These are phyloP conservation scores for Brachypalpus laphriformis DNA, from an alignment of 2,888 invertebrate species.

Conservation along the genomic window DNA sequence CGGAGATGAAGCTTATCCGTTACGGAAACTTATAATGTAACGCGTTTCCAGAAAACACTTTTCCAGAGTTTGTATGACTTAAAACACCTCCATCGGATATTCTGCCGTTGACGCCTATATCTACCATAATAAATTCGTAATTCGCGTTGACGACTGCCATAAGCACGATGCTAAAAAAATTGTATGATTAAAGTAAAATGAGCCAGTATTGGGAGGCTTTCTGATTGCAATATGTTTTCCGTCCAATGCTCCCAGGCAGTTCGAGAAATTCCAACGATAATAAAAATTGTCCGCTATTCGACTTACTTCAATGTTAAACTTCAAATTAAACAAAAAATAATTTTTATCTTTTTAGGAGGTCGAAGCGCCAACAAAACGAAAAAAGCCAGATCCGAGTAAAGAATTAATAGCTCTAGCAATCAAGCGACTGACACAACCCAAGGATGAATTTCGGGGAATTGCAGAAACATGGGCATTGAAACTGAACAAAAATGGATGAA, in stretches of 20 bases:
- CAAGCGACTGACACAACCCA: slow-evolving; percentile 48
- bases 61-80: too few species aligned
- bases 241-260: slow-evolving; percentile 47
- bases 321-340: background rate
- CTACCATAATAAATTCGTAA: slow-evolving; percentile 28
- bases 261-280: slow-evolving; percentile 46
- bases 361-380: slow-evolving; percentile 25
- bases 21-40: too few species aligned
- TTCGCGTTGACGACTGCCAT: slow-evolving; percentile 20
- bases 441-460: slow-evolving; percentile 82
- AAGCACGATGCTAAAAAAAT: slow-evolving; percentile 26
- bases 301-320: slow-evolving; percentile 35
- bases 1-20: too few species aligned
- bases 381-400: slow-evolving; percentile 14
- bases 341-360: slow-evolving; percentile 20
- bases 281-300: slow-evolving; percentile 27
- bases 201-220: slow-evolving; percentile 50
- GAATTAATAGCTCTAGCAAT: slow-evolving; percentile 20
- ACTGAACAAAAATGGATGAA: slow-evolving; percentile 79
- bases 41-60: slow-evolving; percentile 10
- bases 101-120: slow-evolving; percentile 28
- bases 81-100: slow-evolving; percentile 35
- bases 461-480: slow-evolving; percentile 82
- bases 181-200: slow-evolving; percentile 56
- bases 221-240: slow-evolving; percentile 50